phyloP scores from a whole-genome alignment of 2,113 vertebrate genomes.

The Daubentonia madagascariensis region DNA sequence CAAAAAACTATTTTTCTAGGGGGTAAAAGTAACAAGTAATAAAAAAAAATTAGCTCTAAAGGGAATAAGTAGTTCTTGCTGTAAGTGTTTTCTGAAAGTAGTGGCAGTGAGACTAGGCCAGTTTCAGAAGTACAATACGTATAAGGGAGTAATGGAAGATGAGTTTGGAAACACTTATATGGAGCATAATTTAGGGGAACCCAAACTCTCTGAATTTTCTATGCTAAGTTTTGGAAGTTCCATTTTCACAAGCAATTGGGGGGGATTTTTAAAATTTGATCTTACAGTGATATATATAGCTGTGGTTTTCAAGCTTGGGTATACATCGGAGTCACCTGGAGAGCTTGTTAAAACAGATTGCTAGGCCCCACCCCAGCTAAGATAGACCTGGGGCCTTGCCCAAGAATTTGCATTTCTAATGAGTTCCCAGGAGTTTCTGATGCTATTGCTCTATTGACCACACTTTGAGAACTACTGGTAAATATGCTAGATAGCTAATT shows the following conservation, averaged over 20 bases:
- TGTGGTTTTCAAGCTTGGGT: not conserved
- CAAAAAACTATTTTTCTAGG: not conserved
- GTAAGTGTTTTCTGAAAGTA: not conserved
- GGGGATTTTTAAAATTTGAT: not conserved
- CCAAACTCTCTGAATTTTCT: not conserved
- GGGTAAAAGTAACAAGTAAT: not conserved
- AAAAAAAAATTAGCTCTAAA: not conserved
- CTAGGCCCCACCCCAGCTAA: not conserved
- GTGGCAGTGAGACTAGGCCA: not conserved
- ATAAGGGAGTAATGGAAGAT: not conserved
- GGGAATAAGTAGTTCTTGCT: not conserved
- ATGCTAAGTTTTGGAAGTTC: not conserved
- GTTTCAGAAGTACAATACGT: not conserved
- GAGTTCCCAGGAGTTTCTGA: not conserved
- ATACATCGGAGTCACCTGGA: not conserved
- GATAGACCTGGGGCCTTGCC: not conserved
- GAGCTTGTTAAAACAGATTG: not conserved
- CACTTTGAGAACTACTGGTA: not conserved
- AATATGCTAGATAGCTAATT: not conserved
- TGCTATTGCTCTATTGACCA: not conserved
- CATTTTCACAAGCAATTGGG: not conserved
- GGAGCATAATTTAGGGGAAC: not conserved
- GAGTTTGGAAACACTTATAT: not conserved
- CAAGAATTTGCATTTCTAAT: not conserved
- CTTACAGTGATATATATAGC: not conserved